A percentile compares a stretch with the other conserved stretches of the same genome.
phyloP scores from a whole-genome alignment of 2,888 invertebrate genomes.

The Clepsis dumicolana region DNA sequence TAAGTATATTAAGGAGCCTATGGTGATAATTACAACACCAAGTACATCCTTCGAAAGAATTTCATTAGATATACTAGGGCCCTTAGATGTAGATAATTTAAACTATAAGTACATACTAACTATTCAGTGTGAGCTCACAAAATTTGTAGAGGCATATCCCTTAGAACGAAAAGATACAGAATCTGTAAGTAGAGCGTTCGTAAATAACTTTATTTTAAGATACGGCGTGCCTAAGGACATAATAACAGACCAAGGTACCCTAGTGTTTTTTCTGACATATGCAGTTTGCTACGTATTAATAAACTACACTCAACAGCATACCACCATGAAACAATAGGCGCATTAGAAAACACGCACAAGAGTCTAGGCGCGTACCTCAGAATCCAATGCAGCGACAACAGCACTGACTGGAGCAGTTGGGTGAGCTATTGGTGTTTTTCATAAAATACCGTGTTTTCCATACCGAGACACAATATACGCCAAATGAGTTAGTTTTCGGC shows the following conservation, averaged over 20 bases:
- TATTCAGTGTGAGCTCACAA: conserved; percentile 16
- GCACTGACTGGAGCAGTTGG: too few relatives aligned
- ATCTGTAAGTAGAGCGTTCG: not conserved
- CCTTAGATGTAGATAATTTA: conserved; percentile 2
- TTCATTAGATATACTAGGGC: conserved; percentile 23
- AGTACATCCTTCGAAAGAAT: not conserved
- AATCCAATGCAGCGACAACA: not conserved
- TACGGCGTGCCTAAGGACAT: not conserved
- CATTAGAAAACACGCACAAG: too few relatives aligned
- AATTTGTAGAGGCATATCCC: conserved; percentile 16
- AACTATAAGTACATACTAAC: conserved; percentile 1
- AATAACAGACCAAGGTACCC: not conserved
- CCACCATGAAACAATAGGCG: too few relatives aligned
- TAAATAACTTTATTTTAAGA: not conserved
- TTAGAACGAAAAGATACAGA: not conserved
- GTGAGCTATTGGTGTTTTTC: too few relatives aligned
- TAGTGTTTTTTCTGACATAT: too few relatives aligned
- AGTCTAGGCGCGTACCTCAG: too few relatives aligned
- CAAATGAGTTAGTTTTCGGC: too few relatives aligned
- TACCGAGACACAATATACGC: too few relatives aligned
- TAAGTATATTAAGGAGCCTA: not conserved
- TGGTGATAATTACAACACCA: not conserved
- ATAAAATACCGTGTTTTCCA: too few relatives aligned
- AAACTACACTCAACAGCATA: too few relatives aligned
- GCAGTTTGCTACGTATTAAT: too few relatives aligned